Evolutionary conservation across 2,888 invertebrate species (phyloP), one percentile per base, ranked within the genome.

Genomic region (Heliconius cydno): DNA sequence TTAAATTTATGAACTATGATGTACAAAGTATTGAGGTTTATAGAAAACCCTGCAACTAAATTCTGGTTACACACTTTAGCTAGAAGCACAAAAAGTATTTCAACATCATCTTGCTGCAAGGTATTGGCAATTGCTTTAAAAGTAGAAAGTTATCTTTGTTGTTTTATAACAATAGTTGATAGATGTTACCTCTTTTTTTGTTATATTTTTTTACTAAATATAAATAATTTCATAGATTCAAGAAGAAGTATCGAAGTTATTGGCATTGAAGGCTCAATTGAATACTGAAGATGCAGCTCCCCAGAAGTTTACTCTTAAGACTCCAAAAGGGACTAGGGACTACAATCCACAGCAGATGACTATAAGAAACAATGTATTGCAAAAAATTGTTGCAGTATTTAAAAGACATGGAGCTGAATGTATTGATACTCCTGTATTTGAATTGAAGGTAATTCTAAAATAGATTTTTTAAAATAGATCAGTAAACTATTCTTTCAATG

Each of bases 341-440:
- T 99, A 98, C 94, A 97, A 96, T 80, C 98, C 99, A 0, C 97
- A 98, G 86, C 99, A 99, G 93, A 99, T 99, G 99, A 97, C 98
- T 0, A 95, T 99, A 80, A 96, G 99, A 52, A 97, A 98, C 86
- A 95, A 96, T 81, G 98, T 98, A 1, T 95, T 99, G 84, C 96
- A 97, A 81, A 98, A 98, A 92, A 98, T 99, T 83, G 96, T 98
- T 34, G 92, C 96, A 7, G 97, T 98, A 79, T 99, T 99, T 90
- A 98, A 99, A 90, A 97, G 97, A 83, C 99, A 99, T 88, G 99
- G 99, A 65, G 99, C 99, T 28, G 99, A 98, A 89, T 98, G 99
- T 30, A 99, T 99, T 88, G 99, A 99, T 88, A 99, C 99, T 38
- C 99, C 99, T 68, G 98, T 99, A 28, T 99, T 99, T 95, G 99